Percentiles rank a stretch among this genome's conserved stretches.
phyloP scores from a whole-genome alignment of 2,113 vertebrate species.

The Apodemus speciosus region DNA sequence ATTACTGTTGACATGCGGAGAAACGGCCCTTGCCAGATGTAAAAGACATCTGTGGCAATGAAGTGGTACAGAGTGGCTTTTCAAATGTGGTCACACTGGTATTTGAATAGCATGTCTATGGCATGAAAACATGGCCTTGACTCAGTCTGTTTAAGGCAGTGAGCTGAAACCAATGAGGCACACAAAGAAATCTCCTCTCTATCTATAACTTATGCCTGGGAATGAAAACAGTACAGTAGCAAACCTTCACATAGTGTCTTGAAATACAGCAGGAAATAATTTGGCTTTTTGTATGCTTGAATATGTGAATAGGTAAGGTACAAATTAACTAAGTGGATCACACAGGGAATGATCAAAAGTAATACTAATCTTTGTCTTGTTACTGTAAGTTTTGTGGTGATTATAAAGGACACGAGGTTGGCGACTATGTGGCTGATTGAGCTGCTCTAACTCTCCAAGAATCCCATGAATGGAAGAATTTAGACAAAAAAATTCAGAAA shows the following conservation, averaged over 20 bases:
- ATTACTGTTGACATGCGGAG: conserved; percentile 88
- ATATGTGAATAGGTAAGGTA: conserved; percentile 59
- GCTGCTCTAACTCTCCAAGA: neutral
- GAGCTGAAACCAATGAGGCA: conserved; percentile 80
- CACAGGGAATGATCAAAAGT: conserved; percentile 54
- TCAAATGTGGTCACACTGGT: conserved; percentile 86
- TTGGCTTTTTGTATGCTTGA: conserved; percentile 64
- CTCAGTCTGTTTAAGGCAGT: conserved; percentile 79
- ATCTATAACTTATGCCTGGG: conserved; percentile 78
- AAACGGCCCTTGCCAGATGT: conserved; percentile 88
- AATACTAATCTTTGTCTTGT: neutral
- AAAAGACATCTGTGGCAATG: conserved; percentile 89
- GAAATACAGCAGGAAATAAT: conserved; percentile 74
- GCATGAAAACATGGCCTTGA: conserved; percentile 84
- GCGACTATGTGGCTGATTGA: neutral
- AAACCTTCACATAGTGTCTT: conserved; percentile 75
- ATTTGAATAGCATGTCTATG: conserved; percentile 83
- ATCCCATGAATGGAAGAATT: neutral
- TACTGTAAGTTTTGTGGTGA: neutral
- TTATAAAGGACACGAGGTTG: neutral
- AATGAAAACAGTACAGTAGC: conserved; percentile 72
- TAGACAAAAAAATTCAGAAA: neutral
- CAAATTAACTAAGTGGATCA: conserved; percentile 77
- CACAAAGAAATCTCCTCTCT: conserved; percentile 83
- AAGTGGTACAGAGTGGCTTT: conserved; percentile 87